These are phyloP conservation scores for Heteromurus nitidus DNA, from an alignment of 2,888 invertebrate genomes.

Conservation along the genomic window DNA sequence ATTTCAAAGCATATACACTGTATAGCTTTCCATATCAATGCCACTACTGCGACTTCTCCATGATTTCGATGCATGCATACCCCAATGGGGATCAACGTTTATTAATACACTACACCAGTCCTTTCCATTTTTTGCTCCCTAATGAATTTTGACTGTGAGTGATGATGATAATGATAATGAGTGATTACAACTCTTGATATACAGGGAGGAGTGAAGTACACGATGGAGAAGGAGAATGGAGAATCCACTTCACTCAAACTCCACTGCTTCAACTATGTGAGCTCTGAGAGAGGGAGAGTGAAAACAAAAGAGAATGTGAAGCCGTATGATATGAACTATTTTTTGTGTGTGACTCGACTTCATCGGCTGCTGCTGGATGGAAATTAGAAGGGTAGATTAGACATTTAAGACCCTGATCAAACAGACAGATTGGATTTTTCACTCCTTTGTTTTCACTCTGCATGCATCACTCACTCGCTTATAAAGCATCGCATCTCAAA, in stretches of 20 bases:
- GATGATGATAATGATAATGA: slow-evolving; percentile 53
- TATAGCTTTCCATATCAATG: too few species aligned
- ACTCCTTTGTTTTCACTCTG: slow-evolving; percentile 38
- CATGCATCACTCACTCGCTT: slow-evolving; percentile 3
- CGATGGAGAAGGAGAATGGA: too few species aligned
- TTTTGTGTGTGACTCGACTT: slow-evolving; percentile 25
- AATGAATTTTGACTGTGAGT: slow-evolving; percentile 55
- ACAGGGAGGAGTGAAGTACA: slow-evolving; percentile 1
- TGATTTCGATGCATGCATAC: too few species aligned
- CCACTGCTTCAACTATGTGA: too few species aligned
- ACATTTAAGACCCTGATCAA: slow-evolving; percentile 25
- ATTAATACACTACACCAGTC: too few species aligned
- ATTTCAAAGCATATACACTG: too few species aligned
- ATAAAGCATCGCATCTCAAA: too few species aligned
- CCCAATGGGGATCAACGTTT: too few species aligned
- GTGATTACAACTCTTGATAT: slow-evolving; percentile 31
- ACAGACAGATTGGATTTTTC: slow-evolving; percentile 9
- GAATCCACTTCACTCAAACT: slow-evolving; percentile 45
- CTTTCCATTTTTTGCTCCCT: slow-evolving; percentile 2
- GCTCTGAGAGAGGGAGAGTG: too few species aligned
- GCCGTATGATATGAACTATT: slow-evolving; percentile 10
- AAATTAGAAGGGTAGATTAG: slow-evolving; percentile 33
- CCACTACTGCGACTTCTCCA: too few species aligned
- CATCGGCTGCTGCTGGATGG: background rate
- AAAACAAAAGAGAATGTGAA: slow-evolving; percentile 22